phyloP scores from a whole-genome alignment of 2,113 vertebrate genomes.

The Oenanthe melanoleuca region DNA sequence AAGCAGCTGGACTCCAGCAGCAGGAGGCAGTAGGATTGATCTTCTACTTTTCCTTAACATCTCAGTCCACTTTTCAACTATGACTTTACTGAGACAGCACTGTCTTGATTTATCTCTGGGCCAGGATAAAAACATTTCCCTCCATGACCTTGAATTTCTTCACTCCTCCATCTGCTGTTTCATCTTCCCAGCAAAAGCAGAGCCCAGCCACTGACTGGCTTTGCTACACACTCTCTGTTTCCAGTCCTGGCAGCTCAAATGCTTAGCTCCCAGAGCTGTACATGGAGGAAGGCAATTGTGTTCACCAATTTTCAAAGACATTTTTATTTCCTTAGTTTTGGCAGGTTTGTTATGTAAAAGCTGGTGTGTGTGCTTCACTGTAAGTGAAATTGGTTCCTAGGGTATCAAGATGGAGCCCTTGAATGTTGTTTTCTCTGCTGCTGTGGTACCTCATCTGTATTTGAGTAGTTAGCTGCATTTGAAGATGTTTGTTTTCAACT shows the following conservation, averaged over 20 bases:
- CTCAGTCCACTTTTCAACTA: neutral
- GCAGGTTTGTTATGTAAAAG: neutral
- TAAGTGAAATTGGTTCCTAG: neutral
- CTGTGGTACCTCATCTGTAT: neutral
- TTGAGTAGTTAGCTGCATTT: neutral
- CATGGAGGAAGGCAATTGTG: neutral
- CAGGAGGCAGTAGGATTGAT: conserved; percentile 12
- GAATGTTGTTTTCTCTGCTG: neutral
- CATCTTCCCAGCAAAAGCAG: neutral
- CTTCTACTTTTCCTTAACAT: neutral
- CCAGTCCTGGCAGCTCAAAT: neutral
- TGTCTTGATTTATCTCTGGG: conserved; percentile 8
- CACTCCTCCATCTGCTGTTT: neutral
- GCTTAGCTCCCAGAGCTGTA: neutral
- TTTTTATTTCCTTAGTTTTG: neutral
- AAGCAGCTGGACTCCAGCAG: conserved; percentile 23
- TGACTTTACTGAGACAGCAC: neutral
- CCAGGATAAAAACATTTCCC: neutral
- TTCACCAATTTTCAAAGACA: neutral
- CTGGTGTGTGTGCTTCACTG: neutral
- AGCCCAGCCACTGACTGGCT: neutral
- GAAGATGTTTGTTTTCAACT: neutral
- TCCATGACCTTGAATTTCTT: conserved; percentile 23
- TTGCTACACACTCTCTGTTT: neutral
- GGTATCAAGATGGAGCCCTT: neutral